These are phyloP conservation scores for Chloroclysta siterata DNA, from an alignment of 2,888 invertebrate genomes.

Conservation along the genomic window DNA sequence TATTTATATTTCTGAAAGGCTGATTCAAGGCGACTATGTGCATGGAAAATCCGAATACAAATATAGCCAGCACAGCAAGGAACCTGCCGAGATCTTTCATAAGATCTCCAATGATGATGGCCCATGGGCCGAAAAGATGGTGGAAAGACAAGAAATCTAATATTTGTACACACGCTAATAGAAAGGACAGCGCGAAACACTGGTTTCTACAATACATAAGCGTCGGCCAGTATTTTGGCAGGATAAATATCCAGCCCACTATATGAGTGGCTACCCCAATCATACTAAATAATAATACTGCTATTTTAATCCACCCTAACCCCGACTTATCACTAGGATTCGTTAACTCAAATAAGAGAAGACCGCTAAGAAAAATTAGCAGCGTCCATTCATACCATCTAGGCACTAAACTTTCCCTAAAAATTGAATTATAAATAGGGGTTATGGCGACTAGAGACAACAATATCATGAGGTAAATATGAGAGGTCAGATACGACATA, in stretches of 20 bases:
- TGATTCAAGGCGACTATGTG: slow-evolving; percentile 98
- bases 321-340: slow-evolving; percentile 99
- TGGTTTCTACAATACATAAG: slow-evolving; percentile 98
- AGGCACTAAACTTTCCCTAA: slow-evolving; percentile 91
- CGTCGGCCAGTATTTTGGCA: slow-evolving; percentile 91
- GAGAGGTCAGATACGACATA: slow-evolving; percentile 99
- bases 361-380: slow-evolving; percentile 96
- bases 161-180: slow-evolving; percentile 98
- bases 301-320: slow-evolving; percentile 96
- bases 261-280: slow-evolving; percentile 96
- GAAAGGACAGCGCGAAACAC: slow-evolving; percentile 96
- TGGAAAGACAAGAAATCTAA: slow-evolving; percentile 99
- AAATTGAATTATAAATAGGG: slow-evolving; percentile 92
- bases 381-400: slow-evolving; percentile 99
- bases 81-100: slow-evolving; percentile 98
- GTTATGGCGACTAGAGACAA: slow-evolving; percentile 95
- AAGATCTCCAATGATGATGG: slow-evolving; percentile 98
- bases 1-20: slow-evolving; percentile 90
- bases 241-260: slow-evolving; percentile 89
- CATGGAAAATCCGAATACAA: slow-evolving; percentile 99
- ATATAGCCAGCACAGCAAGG: slow-evolving; percentile 98
- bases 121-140: slow-evolving; percentile 99
- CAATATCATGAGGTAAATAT: slow-evolving; percentile 98
- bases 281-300: slow-evolving; percentile 94
- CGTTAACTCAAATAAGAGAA: slow-evolving; percentile 97